Evolutionary conservation across 2,797 vertebrate genomes (phyloP), one percentile per base, ranked within the genome.

Genomic region (Heteromormyrus szaboi): DNA sequence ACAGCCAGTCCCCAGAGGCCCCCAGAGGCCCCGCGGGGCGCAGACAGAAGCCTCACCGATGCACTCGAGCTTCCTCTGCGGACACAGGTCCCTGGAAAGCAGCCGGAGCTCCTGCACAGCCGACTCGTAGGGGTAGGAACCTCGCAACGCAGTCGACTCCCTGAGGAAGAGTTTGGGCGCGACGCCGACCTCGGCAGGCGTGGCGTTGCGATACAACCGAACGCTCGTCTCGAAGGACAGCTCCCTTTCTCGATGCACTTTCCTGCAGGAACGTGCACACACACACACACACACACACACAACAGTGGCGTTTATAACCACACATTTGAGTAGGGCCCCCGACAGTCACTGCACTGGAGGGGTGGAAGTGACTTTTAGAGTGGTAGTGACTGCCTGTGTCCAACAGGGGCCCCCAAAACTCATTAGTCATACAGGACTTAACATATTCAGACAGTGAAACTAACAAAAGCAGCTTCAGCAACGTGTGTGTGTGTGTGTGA

Each of bases 31-130:
- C 68, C 12, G 4, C 0, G 29, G 29, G 33, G 3, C 1, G 14
- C 22, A 25, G 22, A 65, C 22, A 14, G 1, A 33, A 25, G 8
- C 90, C 96, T 94, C 92, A 99, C 98, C 97, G 0, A 99, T 96
- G 91, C 97, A 97, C 1, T 98, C 98, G 91, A 99, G 92, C 93
- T 99, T 99, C 93, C 94, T 97, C 93, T 98, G 98, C 0, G 98
- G 98, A 90, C 97, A 98, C 87, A 91, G 94, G 92, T 97, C 96
- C 89, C 95, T 94, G 0, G 95, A 90, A 12, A 99, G 93, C 48
- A 97, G 95, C 79, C 93, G 95, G 33, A 99, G 95, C 90, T 98
- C 98, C 92, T 97, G 96, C 1, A 97, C 93, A 0, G 98, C 97
- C 0, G 94, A 94, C 1, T 95, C 93, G 0, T 98, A 99, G 0